These are phyloP conservation scores for Drosophila multiciliata DNA, from an alignment of 2,888 invertebrate species.

Conservation along the genomic window DNA sequence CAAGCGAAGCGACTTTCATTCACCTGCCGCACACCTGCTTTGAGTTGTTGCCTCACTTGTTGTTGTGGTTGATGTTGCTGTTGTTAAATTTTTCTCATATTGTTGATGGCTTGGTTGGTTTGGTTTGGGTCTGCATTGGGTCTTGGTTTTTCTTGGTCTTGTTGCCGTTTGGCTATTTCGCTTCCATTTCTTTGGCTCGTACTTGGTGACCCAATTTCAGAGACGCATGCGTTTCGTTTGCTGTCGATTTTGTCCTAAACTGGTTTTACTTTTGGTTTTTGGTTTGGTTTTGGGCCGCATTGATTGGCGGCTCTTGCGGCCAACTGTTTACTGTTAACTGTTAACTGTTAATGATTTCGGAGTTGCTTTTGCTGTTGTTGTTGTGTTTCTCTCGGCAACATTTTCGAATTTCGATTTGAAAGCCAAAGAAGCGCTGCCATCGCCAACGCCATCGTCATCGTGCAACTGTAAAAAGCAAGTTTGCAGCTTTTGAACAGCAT, in stretches of 20 bases:
- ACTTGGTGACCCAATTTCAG: conserved; percentile 78
- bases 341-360: conserved; percentile 77
- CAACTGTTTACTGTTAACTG: conserved; percentile 33
- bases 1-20: conserved; percentile 49
- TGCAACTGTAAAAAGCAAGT: conserved; percentile 54
- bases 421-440: conserved; percentile 66
- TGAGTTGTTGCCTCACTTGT: conserved; percentile 7
- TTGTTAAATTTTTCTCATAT: conserved; percentile 19
- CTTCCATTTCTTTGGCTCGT: conserved; percentile 59
- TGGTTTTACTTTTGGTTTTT: conserved; percentile 58
- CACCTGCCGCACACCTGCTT: conserved; percentile 51
- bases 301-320: conserved; percentile 62
- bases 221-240: conserved; percentile 68
- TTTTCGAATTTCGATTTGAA: conserved; percentile 74
- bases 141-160: conserved; percentile 41
- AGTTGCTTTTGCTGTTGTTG: conserved; percentile 21
- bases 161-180: conserved; percentile 56
- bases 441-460: conserved; percentile 28
- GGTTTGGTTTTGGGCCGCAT: conserved; percentile 30
- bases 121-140: conserved; percentile 37
- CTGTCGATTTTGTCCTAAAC: conserved; percentile 67
- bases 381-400: conserved; percentile 59
- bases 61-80: conserved; percentile 23
- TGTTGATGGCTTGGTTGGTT: conserved; percentile 17
- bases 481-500: conserved; percentile 42